These are phyloP conservation scores for Blera fallax DNA, from an alignment of 2,888 invertebrate genomes.

Conservation along the genomic window DNA sequence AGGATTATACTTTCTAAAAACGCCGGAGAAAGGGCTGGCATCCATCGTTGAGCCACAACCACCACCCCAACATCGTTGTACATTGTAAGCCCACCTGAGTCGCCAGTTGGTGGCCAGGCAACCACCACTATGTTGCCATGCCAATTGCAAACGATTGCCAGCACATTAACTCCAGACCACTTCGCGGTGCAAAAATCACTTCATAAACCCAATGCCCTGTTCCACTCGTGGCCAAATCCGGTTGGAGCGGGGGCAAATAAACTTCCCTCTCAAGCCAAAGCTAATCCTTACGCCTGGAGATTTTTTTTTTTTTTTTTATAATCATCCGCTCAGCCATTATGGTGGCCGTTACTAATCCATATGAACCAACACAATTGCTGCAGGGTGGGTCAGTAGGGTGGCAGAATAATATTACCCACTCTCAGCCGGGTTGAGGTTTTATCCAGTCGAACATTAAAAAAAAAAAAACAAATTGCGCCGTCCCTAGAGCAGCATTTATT, in stretches of 20 bases:
- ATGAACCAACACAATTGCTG: conserved; percentile 25
- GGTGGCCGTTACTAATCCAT: conserved; percentile 40
- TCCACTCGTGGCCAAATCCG: background rate
- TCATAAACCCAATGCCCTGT: conserved; percentile 18
- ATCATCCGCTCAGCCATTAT: conserved; percentile 26
- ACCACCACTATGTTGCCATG: conserved; percentile 37
- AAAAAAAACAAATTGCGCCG: background rate
- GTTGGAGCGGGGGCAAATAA: conserved; percentile 21
- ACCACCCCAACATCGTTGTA: background rate
- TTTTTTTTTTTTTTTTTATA: conserved; percentile 11
- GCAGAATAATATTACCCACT: conserved; percentile 4
- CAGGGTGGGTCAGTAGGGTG: background rate
- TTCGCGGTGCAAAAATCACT: conserved; percentile 32
- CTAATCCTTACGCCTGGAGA: conserved; percentile 32
- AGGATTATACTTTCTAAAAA: conserved; percentile 2
- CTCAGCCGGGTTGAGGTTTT: background rate
- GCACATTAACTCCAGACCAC: conserved; percentile 53
- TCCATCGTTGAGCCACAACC: background rate
- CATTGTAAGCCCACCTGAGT: conserved; percentile 3
- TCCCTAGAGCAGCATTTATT: conserved; percentile 24
- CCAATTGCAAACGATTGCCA: conserved; percentile 54
- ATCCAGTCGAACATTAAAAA: background rate
- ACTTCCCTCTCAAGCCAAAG: conserved; percentile 1
- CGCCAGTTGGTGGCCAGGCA: conserved; percentile 20
- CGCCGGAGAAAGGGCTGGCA: background rate